These are phyloP conservation scores for Peromyscus melanophrys DNA, from an alignment of 2,797 vertebrate species.

Conservation along the genomic window DNA sequence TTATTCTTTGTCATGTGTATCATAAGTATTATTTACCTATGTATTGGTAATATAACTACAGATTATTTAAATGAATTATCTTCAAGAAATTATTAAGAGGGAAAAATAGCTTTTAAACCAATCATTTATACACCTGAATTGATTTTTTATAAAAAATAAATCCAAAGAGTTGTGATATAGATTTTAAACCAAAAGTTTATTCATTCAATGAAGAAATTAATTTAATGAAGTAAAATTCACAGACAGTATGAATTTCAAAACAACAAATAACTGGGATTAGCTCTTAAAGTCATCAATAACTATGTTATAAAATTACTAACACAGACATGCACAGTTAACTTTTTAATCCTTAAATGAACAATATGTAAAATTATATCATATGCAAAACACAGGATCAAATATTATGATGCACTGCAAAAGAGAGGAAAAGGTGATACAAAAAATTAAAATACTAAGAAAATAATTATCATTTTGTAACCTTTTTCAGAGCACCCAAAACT, in stretches of 20 bases:
- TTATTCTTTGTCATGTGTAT: not conserved
- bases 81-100: not conserved
- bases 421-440: not conserved
- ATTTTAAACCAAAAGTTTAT: not conserved
- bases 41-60: not conserved
- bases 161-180: not conserved
- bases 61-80: not conserved
- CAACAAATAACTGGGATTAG: not conserved
- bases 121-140: not conserved
- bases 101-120: not conserved
- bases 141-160: not conserved
- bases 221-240: not conserved
- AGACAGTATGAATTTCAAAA: not conserved
- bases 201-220: not conserved
- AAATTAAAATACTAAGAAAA: not conserved
- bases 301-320: not conserved
- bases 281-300: not conserved
- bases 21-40: not conserved
- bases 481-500: slow-evolving; percentile 62
- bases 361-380: not conserved
- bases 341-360: not conserved
- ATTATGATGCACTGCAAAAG: not conserved
- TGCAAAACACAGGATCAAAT: not conserved
- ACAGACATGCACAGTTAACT: not conserved
- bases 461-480: not conserved